Evolutionary conservation across 1,140 invertebrate species (phyloP).

Genomic region (Andrena cerasifolii): DNA sequence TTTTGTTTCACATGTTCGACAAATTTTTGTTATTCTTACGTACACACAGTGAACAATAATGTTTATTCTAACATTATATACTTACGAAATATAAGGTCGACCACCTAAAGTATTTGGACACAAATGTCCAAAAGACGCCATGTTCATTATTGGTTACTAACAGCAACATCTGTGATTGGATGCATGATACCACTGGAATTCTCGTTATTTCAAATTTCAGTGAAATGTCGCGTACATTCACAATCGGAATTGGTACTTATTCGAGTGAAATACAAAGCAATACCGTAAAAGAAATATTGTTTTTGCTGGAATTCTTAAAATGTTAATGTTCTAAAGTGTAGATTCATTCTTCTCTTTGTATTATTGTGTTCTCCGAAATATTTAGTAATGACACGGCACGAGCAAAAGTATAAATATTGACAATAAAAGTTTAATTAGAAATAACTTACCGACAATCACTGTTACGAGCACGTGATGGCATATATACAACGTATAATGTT

Average conservation of each 20-base stretch:
- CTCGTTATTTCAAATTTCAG: constrained; percentile 23
- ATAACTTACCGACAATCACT: constrained; percentile 25
- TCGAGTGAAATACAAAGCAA: neutral
- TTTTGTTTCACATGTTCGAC: neutral
- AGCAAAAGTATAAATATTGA: neutral
- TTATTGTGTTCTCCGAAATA: neutral
- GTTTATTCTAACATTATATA: neutral
- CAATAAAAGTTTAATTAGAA: constrained; percentile 45
- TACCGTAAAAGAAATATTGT: neutral
- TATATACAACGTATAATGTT: neutral
- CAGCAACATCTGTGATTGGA: constrained; percentile 23
- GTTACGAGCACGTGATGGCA: neutral
- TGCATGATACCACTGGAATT: neutral
- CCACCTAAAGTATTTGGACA: neutral
- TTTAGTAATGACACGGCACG: neutral
- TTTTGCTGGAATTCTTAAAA: neutral
- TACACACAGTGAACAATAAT: neutral
- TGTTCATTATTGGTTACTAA: constrained; percentile 26
- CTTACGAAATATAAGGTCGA: neutral
- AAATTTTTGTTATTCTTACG: neutral
- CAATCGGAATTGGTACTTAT: neutral
- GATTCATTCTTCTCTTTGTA: neutral
- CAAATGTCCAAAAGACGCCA: constrained; percentile 22
- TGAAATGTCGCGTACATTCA: neutral
- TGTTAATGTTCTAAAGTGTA: neutral